phyloP scores from a whole-genome alignment of 1,140 invertebrate genomes.

The Condylostylus longicornis region DNA sequence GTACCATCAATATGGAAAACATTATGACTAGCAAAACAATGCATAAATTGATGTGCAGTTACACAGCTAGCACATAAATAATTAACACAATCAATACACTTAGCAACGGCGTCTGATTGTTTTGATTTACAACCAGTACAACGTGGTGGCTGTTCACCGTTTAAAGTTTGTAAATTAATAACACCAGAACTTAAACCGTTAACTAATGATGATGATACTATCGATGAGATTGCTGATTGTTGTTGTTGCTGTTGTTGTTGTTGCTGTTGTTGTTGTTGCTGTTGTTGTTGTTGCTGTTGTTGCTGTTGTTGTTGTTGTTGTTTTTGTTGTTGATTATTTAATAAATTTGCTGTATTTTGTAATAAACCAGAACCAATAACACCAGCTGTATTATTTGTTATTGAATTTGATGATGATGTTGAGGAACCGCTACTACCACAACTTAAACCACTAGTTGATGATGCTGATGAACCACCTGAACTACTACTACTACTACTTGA shows the following conservation, averaged over 20 bases:
- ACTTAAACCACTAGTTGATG: constrained; percentile 24
- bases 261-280: constrained; percentile 7
- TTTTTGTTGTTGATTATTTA: background rate
- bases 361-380: constrained; percentile 26
- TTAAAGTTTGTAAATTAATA: background rate
- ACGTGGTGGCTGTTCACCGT: constrained; percentile 31
- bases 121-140: constrained; percentile 80
- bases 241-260: constrained; percentile 10
- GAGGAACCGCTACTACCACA: constrained; percentile 17
- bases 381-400: constrained; percentile 18
- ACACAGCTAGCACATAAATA: constrained; percentile 92
- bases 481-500: no score
- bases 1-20: constrained; percentile 43
- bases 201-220: background rate
- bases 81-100: constrained; percentile 89
- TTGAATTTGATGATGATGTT: constrained; percentile 6
- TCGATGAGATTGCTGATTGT: no score
- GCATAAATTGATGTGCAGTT: constrained; percentile 96
- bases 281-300: no score
- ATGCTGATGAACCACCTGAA: constrained; percentile 19
- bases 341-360: background rate
- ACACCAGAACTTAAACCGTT: no score
- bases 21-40: constrained; percentile 92
- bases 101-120: constrained; percentile 70
- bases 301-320: background rate